These are phyloP conservation scores for Altica lythri DNA, from an alignment of 2,888 invertebrate species.

Conservation along the genomic window DNA sequence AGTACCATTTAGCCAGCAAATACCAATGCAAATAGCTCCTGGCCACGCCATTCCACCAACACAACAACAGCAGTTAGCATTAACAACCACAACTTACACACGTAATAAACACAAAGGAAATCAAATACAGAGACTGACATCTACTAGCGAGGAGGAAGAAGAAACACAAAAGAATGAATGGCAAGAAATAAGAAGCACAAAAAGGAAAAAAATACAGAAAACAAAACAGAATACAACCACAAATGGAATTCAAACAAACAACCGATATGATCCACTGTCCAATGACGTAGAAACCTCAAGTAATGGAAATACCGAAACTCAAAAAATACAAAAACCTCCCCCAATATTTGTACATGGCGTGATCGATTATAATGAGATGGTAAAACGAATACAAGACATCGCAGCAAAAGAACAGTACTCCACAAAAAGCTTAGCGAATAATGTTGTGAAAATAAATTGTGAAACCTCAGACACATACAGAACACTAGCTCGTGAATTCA, in stretches of 20 bases:
- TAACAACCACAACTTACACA: not conserved
- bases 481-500: too few relatives aligned
- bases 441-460: not conserved
- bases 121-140: not conserved
- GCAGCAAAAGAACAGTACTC: not conserved
- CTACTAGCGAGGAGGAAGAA: not conserved
- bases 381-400: not conserved
- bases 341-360: not conserved
- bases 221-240: not conserved
- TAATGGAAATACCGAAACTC: not conserved
- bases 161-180: not conserved
- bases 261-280: not conserved
- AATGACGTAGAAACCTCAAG: not conserved
- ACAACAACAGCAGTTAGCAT: not conserved
- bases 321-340: not conserved
- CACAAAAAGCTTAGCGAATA: not conserved
- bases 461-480: too few relatives aligned
- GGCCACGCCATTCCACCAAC: too few relatives aligned
- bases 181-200: not conserved
- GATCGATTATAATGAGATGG: not conserved
- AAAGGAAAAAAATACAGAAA: not conserved
- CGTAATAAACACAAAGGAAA: too few relatives aligned
- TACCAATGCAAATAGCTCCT: not conserved
- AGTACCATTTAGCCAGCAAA: not conserved
- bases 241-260: not conserved